phyloP scores from a whole-genome alignment of 2,888 invertebrate genomes.

The Endotricha flammealis region DNA sequence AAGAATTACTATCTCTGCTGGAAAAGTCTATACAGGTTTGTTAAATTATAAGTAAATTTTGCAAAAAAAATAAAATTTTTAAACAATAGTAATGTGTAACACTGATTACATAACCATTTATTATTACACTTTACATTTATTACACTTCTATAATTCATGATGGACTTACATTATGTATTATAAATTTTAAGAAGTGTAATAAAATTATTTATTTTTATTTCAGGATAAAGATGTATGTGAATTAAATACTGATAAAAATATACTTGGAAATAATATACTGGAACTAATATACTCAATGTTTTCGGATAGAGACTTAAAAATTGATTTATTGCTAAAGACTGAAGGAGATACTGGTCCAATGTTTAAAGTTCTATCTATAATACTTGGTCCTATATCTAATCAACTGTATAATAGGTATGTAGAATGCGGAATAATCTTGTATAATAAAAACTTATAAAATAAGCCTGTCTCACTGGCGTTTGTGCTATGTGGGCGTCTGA shows the following conservation, averaged over 20 bases:
- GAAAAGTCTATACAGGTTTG: constrained; percentile 39
- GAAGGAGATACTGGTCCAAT: constrained; percentile 28
- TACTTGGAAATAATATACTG: constrained; percentile 31
- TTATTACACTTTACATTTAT: too few relatives aligned
- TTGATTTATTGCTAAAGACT: constrained; percentile 29
- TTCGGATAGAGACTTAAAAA: constrained; percentile 25
- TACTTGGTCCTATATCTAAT: constrained; percentile 29
- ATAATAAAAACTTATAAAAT: too few relatives aligned
- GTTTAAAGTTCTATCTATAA: constrained; percentile 27
- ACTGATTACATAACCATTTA: too few relatives aligned
- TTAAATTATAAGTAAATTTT: too few relatives aligned
- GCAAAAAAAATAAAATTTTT: too few relatives aligned
- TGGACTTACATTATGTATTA: too few relatives aligned
- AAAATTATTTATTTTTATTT: constrained; percentile 9
- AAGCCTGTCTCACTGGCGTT: too few relatives aligned
- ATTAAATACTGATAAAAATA: constrained; percentile 17
- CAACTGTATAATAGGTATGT: constrained; percentile 35
- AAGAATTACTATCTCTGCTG: constrained; percentile 38
- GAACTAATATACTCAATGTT: constrained; percentile 36
- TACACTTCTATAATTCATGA: too few relatives aligned
- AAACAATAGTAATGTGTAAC: too few relatives aligned
- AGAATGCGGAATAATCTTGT: too few relatives aligned
- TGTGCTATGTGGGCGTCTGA: too few relatives aligned
- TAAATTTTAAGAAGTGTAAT: too few relatives aligned
- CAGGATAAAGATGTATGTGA: constrained; percentile 25